A percentile compares a stretch with the other conserved stretches of the same genome.
Conservation (phyloP, 2,113 vertebrate genomes). For the Podilymbus podiceps region DNA sequence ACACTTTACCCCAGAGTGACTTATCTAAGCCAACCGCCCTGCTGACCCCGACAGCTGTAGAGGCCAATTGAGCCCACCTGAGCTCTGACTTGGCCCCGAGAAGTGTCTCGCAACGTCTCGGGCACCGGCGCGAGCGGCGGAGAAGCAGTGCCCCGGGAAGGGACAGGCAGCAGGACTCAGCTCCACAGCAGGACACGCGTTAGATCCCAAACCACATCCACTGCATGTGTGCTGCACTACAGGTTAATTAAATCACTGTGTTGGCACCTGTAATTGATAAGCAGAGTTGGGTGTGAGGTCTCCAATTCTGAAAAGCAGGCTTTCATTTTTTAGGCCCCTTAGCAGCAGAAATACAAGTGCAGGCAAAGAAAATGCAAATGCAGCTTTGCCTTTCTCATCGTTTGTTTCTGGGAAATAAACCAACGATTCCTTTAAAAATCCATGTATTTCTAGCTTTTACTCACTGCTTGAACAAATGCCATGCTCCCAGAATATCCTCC, state of each 20-base stretch:
- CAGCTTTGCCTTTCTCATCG: background rate
- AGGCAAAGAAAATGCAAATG: background rate
- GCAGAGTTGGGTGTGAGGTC: too few species aligned
- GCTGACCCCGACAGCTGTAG: accelerated
- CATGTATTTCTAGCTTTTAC: background rate
- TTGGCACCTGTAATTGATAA: background rate
- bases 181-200: background rate
- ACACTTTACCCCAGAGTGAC: background rate
- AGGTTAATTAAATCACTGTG: background rate
- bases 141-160: accelerated
- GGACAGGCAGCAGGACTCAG: accelerated
- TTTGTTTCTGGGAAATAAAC: background rate
- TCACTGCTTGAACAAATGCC: background rate
- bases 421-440: too few species aligned
- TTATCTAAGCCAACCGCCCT: background rate
- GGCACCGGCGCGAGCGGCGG: accelerated
- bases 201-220: accelerated
- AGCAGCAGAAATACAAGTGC: background rate
- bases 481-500: background rate
- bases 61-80: background rate
- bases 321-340: background rate
- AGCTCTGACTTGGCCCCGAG: background rate
- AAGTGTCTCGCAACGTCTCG: accelerated
- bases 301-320: background rate
- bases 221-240: background rate